Evolutionary conservation across 2,797 vertebrate genomes (phyloP).

Genomic region (Numenius phaeopus): DNA sequence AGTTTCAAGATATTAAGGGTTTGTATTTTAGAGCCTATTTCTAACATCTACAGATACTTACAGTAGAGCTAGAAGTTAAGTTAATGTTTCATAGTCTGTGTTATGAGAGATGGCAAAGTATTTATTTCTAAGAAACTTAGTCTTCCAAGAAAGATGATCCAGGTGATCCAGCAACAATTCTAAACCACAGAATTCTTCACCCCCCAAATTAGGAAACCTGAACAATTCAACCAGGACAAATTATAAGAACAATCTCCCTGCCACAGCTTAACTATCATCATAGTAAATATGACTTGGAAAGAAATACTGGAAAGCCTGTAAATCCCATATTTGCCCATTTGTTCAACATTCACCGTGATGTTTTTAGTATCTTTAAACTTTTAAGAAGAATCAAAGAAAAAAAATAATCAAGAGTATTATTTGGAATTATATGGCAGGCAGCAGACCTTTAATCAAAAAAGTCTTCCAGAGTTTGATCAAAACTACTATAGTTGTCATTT

Average conservation of each 20-base stretch:
- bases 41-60: not conserved
- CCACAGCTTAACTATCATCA: not conserved
- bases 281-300: not conserved
- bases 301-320: not conserved
- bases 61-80: slow-evolving; percentile 12
- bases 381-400: not conserved
- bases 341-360: not conserved
- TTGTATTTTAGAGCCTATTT: slow-evolving; percentile 52
- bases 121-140: not conserved
- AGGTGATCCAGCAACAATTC: not conserved
- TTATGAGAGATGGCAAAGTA: not conserved
- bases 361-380: not conserved
- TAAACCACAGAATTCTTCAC: not conserved
- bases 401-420: not conserved
- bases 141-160: not conserved
- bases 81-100: not conserved
- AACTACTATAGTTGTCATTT: not conserved
- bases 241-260: not conserved
- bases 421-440: not conserved
- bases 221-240: not conserved
- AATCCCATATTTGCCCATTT: not conserved
- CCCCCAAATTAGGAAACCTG: not conserved
- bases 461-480: not conserved
- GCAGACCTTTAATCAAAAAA: not conserved
- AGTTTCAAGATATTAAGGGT: not conserved